These are phyloP conservation scores for Lagocephalus sceleratus DNA, from an alignment of 2,797 vertebrate genomes.

Conservation along the genomic window DNA sequence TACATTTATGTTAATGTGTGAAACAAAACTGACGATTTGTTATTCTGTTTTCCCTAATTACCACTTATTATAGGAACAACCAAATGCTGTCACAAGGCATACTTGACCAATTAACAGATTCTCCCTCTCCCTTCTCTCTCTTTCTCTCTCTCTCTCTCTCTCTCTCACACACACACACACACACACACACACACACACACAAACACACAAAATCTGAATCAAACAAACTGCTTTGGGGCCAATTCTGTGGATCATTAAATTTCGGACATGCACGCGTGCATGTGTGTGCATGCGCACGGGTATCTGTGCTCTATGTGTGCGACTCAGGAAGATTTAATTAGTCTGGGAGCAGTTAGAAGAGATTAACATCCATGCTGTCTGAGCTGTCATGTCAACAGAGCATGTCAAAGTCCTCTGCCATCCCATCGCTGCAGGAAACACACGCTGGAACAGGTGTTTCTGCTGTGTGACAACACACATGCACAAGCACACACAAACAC, in stretches of 20 bases:
- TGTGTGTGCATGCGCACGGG: constrained; percentile 24
- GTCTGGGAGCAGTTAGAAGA: constrained; percentile 70
- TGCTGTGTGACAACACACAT: constrained; percentile 24
- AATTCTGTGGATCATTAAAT: constrained; percentile 59
- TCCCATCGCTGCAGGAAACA: constrained; percentile 48
- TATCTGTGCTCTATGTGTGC: constrained; percentile 34
- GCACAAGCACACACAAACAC: constrained; percentile 10
- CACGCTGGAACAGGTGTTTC: constrained; percentile 65
- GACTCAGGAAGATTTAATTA: constrained; percentile 75
- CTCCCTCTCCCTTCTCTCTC: not conserved
- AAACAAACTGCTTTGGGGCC: constrained; percentile 41
- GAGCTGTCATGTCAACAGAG: constrained; percentile 72
- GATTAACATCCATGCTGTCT: constrained; percentile 74
- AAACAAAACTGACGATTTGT: not conserved
- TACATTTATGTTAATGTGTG: not conserved
- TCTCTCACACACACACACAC: constrained; percentile 1
- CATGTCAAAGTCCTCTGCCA: constrained; percentile 64
- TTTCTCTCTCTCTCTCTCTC: no score
- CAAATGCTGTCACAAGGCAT: not conserved
- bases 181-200: not conserved
- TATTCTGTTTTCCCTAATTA: not conserved
- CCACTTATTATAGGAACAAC: not conserved
- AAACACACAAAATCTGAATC: constrained; percentile 20
- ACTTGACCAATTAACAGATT: constrained; percentile 10
- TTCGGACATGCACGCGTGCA: constrained; percentile 25